Percentiles rank a stretch among this genome's conserved stretches.
Evolutionary conservation across 1,140 invertebrate species (phyloP).

Genomic region (Planococcus citri): DNA sequence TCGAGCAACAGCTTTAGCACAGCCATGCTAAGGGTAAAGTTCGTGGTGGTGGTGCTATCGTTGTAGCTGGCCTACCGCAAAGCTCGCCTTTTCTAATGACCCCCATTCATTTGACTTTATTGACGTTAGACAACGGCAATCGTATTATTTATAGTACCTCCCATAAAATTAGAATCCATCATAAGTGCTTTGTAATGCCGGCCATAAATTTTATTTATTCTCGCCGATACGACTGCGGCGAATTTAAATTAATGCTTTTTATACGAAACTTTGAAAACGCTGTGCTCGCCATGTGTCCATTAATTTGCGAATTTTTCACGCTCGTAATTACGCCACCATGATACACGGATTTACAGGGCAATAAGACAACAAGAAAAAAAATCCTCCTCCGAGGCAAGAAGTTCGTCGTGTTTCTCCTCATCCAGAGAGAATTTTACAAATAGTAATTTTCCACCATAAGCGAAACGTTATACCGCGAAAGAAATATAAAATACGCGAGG

Average conservation of each 20-base stretch:
- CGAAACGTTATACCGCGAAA: neutral
- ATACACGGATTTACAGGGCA: no score
- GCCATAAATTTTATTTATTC: slow-evolving; percentile 7
- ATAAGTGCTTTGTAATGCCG: neutral
- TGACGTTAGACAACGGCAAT: neutral
- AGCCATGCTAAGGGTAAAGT: no score
- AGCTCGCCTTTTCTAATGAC: slow-evolving; percentile 2
- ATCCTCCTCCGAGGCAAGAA: neutral
- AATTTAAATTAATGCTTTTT: neutral
- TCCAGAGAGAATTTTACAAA: neutral
- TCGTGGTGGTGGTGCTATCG: no score
- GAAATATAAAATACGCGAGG: neutral
- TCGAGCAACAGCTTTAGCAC: no score
- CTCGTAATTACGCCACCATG: no score
- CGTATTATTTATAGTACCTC: neutral
- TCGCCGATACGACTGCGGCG: neutral
- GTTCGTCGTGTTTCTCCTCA: no score
- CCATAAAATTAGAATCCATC: slow-evolving; percentile 3
- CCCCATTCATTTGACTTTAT: neutral
- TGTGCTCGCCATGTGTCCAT: no score
- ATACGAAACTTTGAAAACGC: no score
- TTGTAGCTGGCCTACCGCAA: slow-evolving; percentile 4
- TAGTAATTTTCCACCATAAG: neutral
- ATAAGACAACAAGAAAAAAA: no score
- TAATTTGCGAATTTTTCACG: no score